These are phyloP conservation scores for Cyprinodon tularosa DNA, from an alignment of 2,113 vertebrate species.

Conservation along the genomic window DNA sequence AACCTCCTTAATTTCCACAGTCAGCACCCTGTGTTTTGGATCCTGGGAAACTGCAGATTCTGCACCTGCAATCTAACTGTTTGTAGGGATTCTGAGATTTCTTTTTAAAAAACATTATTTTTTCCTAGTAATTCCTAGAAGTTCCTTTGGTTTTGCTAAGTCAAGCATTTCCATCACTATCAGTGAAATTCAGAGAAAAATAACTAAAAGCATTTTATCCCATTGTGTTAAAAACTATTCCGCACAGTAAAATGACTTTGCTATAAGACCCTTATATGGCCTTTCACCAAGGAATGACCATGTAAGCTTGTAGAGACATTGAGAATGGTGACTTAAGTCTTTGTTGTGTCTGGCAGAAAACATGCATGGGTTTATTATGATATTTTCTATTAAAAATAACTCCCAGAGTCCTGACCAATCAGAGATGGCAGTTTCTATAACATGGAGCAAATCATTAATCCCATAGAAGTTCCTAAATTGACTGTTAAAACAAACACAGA, in stretches of 20 bases:
- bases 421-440: constrained; percentile 16
- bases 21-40: constrained; percentile 26
- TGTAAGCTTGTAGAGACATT: background rate
- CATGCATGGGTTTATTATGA: constrained; percentile 37
- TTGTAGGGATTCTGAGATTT: constrained; percentile 29
- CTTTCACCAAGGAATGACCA: background rate
- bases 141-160: background rate
- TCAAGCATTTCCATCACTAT: background rate
- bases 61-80: constrained; percentile 42
- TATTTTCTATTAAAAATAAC: constrained; percentile 39
- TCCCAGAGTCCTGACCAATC: constrained; percentile 52
- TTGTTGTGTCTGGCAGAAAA: constrained; percentile 16
- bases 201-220: background rate
- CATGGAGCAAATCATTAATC: constrained; percentile 19
- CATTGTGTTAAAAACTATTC: constrained; percentile 9
- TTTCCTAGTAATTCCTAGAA: background rate
- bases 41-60: constrained; percentile 46
- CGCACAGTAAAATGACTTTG: background rate
- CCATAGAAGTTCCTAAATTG: constrained; percentile 21
- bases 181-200: background rate
- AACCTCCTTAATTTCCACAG: constrained; percentile 9
- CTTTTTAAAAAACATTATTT: constrained; percentile 3
- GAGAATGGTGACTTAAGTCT: constrained; percentile 7
- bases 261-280: background rate
- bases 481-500: constrained; percentile 19